Evolutionary conservation across 2,113 vertebrate genomes (phyloP).

Genomic region (Eolophus roseicapilla): DNA sequence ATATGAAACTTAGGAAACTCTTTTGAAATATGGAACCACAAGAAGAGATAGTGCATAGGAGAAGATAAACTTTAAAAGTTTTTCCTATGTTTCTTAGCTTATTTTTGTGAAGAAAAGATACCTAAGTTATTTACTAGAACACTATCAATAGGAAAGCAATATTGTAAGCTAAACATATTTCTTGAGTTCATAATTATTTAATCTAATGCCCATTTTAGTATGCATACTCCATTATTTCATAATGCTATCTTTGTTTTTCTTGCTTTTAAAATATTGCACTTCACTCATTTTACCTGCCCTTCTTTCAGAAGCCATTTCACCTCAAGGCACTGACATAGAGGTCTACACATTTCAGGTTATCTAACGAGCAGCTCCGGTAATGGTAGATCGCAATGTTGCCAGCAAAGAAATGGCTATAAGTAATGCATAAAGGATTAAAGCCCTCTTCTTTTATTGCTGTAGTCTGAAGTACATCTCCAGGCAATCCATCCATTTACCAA

Average conservation of each 20-base stretch:
- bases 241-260: not conserved
- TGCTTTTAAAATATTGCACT: not conserved
- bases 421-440: not conserved
- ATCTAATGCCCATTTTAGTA: not conserved
- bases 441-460: not conserved
- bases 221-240: not conserved
- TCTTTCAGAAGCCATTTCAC: not conserved
- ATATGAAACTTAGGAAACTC: not conserved
- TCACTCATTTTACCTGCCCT: not conserved
- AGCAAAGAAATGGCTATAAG: not conserved
- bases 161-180: not conserved
- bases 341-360: not conserved
- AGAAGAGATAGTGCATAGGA: not conserved
- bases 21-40: not conserved
- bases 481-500: conserved; percentile 2
- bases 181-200: not conserved
- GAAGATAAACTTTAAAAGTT: not conserved
- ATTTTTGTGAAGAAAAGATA: not conserved
- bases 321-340: not conserved
- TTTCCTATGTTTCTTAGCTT: not conserved
- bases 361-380: not conserved
- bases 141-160: not conserved
- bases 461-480: not conserved
- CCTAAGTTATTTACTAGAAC: not conserved
- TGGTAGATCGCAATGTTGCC: not conserved